Evolutionary conservation across 2,113 vertebrate species (phyloP).

Genomic region (Tyto alba): DNA sequence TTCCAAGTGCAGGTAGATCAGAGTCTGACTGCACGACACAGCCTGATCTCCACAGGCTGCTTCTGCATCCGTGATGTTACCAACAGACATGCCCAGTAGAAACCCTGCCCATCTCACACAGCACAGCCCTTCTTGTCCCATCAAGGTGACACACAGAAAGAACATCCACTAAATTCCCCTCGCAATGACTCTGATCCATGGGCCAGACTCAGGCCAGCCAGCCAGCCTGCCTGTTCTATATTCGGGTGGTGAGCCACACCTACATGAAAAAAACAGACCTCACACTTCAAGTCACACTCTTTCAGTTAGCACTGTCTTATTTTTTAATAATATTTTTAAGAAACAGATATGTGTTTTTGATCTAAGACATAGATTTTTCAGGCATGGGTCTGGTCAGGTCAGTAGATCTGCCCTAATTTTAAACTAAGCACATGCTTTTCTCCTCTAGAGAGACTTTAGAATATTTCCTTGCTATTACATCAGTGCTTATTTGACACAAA

Average conservation of each 20-base stretch:
- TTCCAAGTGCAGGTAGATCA: not conserved
- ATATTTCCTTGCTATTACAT: not conserved
- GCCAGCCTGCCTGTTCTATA: not conserved
- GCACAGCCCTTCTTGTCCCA: not conserved
- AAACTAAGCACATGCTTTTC: not conserved
- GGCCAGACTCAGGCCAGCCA: not conserved
- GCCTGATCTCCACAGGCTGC: not conserved
- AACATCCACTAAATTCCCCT: not conserved
- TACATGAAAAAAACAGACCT: not conserved
- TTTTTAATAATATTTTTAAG: not conserved
- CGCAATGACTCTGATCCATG: rapidly evolving
- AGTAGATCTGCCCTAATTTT: not conserved
- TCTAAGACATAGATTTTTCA: not conserved
- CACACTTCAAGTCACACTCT: not conserved
- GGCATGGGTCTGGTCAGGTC: not conserved
- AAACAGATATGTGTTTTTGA: not conserved
- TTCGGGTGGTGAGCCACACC: rapidly evolving
- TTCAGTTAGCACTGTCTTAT: not conserved
- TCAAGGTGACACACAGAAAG: not conserved
- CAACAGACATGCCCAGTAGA: not conserved
- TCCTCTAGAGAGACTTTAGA: not conserved
- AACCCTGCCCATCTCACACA: not conserved
- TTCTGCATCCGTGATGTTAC: not conserved
- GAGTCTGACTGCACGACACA: rapidly evolving
- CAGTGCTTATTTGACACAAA: not conserved